phyloP scores from a whole-genome alignment of 2,797 vertebrate species.

The Anabas testudineus region DNA sequence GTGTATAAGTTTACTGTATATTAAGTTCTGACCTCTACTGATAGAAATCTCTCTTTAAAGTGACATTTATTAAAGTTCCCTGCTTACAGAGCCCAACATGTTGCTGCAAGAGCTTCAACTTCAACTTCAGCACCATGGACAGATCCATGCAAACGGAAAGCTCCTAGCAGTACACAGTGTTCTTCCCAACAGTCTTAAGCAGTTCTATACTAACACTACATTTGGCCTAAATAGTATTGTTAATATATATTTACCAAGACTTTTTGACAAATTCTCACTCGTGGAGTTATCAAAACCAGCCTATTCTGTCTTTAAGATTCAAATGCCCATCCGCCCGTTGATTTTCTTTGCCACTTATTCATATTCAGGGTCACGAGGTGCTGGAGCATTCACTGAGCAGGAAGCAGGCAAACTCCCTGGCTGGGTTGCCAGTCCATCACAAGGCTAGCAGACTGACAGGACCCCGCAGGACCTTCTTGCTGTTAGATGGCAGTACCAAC shows the following conservation, averaged over 20 bases:
- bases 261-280: not conserved
- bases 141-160: conserved; percentile 44
- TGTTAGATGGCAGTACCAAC: conserved; percentile 65
- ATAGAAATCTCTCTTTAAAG: conserved; percentile 49
- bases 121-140: conserved; percentile 75
- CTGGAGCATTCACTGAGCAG: conserved; percentile 47
- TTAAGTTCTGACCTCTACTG: conserved; percentile 32
- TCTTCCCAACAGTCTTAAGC: conserved; percentile 1
- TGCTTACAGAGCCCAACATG: conserved; percentile 28
- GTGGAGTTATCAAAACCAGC: not conserved
- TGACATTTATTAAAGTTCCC: conserved; percentile 39
- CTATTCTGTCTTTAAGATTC: not conserved
- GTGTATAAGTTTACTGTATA: conserved; percentile 28
- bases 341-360: conserved; percentile 42
- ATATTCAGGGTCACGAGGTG: conserved; percentile 66
- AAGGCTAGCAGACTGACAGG: conserved; percentile 65
- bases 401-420: conserved; percentile 44
- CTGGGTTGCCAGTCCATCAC: conserved; percentile 58
- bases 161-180: not conserved
- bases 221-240: not conserved
- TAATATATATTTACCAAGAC: not conserved
- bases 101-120: conserved; percentile 5
- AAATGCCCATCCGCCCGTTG: conserved; percentile 8
- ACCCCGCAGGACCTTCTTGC: conserved; percentile 58
- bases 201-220: not conserved